Percentiles rank a stretch among this genome's conserved stretches.
Evolutionary conservation across 1,140 invertebrate genomes (phyloP).

Genomic region (Agrilus planipennis): DNA sequence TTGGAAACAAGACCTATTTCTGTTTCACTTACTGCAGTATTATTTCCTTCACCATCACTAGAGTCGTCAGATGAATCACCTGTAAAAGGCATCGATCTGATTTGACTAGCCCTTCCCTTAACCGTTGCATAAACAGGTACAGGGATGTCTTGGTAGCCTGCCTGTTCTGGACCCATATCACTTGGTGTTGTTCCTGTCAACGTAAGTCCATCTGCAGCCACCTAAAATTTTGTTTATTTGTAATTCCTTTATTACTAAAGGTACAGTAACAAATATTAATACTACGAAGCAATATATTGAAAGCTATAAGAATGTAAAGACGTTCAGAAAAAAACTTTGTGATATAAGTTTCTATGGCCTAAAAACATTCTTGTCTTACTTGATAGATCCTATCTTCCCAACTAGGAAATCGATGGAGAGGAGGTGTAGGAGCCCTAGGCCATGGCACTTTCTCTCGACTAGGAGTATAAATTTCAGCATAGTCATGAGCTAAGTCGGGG

Average conservation of each 20-base stretch:
- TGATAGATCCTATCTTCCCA: constrained; percentile 92
- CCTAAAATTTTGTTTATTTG: constrained; percentile 34
- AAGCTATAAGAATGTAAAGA: not conserved
- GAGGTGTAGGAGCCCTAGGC: constrained; percentile 69
- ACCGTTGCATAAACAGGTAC: constrained; percentile 93
- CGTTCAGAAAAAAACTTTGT: not conserved
- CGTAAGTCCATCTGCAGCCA: constrained; percentile 72
- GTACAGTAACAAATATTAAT: not conserved
- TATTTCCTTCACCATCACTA: constrained; percentile 83
- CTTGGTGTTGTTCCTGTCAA: constrained; percentile 34
- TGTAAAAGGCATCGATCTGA: constrained; percentile 87
- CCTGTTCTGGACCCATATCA: constrained; percentile 38
- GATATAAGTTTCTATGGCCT: too few species aligned
- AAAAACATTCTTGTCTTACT: too few species aligned
- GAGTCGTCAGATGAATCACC: constrained; percentile 93
- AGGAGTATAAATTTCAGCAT: constrained; percentile 89
- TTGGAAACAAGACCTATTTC: too few species aligned
- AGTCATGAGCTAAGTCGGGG: constrained; percentile 72
- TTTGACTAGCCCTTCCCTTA: constrained; percentile 91
- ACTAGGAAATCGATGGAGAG: constrained; percentile 74
- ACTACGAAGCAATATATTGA: not conserved
- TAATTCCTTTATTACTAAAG: not conserved
- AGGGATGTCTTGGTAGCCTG: constrained; percentile 72
- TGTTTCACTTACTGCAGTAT: constrained; percentile 32
- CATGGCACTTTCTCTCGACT: constrained; percentile 58